A percentile compares a stretch with the other conserved stretches of the same genome.
Evolutionary conservation across 2,888 invertebrate genomes (phyloP).

Genomic region (Tachina lurida): DNA sequence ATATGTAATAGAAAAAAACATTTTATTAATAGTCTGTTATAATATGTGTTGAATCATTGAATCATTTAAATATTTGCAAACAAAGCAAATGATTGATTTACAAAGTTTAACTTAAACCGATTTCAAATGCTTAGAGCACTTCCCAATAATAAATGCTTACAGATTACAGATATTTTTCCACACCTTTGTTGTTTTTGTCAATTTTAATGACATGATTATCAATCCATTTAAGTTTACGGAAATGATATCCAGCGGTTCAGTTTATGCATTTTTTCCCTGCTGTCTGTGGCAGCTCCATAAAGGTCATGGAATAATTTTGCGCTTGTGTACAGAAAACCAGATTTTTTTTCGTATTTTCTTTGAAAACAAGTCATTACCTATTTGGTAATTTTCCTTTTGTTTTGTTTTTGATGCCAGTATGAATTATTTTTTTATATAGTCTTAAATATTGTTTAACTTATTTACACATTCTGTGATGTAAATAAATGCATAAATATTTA

Average conservation of each 20-base stretch:
- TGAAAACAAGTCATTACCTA: neutral
- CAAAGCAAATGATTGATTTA: neutral
- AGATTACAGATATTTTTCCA: neutral
- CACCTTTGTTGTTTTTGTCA: constrained; percentile 44
- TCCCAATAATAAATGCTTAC: constrained; percentile 16
- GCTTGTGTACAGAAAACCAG: constrained; percentile 2
- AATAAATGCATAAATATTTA: too few species aligned
- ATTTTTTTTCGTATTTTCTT: constrained; percentile 2
- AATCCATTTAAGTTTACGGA: constrained; percentile 37
- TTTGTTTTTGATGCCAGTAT: neutral
- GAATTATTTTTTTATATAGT: neutral
- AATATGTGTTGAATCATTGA: constrained; percentile 23
- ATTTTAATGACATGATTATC: constrained; percentile 46
- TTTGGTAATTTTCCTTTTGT: constrained; percentile 9
- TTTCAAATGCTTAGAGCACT: constrained; percentile 5
- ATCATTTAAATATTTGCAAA: constrained; percentile 8
- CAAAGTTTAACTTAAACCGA: neutral
- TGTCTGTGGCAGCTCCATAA: constrained; percentile 12
- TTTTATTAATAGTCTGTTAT: constrained; percentile 4
- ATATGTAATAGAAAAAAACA: neutral
- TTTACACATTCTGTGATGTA: neutral
- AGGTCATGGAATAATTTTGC: constrained; percentile 49
- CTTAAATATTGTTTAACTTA: neutral
- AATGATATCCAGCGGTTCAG: neutral
- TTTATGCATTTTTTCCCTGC: neutral